phyloP scores from a whole-genome alignment of 2,888 invertebrate species.

The Orgyia antiqua region DNA sequence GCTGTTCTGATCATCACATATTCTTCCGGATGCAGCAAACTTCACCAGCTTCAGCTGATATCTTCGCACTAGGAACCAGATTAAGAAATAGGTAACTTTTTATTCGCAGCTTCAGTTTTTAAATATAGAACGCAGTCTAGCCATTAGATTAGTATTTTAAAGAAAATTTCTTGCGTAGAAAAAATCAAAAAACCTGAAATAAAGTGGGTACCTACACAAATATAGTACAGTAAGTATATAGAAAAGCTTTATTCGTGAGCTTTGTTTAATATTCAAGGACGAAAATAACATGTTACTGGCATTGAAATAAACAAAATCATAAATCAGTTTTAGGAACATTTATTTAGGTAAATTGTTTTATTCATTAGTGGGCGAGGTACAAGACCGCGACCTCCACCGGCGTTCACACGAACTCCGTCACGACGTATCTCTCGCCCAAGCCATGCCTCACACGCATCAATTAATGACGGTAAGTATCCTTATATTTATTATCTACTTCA shows the following conservation, averaged over 20 bases:
- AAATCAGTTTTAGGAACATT: neutral
- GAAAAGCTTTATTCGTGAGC: too few species aligned
- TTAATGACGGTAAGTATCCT: constrained; percentile 56
- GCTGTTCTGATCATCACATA: constrained; percentile 96
- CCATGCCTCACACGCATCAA: constrained; percentile 53
- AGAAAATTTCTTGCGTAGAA: too few species aligned
- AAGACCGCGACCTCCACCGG: constrained; percentile 80
- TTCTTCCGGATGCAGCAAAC: constrained; percentile 93
- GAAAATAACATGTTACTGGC: neutral
- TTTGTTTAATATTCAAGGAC: neutral
- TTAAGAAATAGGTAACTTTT: constrained; percentile 86
- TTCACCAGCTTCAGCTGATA: constrained; percentile 84
- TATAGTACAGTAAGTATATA: too few species aligned
- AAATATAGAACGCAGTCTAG: too few species aligned
- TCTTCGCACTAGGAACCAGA: constrained; percentile 87
- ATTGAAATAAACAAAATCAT: neutral
- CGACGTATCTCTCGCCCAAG: constrained; percentile 83
- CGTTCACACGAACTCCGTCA: constrained; percentile 88
- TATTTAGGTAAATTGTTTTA: constrained; percentile 1
- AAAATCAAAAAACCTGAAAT: too few species aligned
- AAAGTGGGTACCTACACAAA: too few species aligned
- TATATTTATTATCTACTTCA: too few species aligned
- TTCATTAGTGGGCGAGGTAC: constrained; percentile 78
- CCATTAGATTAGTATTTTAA: too few species aligned
- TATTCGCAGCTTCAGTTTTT: too few species aligned